Evolutionary conservation across 2,888 invertebrate genomes (phyloP).

Genomic region (Plagiodera versicolora): DNA sequence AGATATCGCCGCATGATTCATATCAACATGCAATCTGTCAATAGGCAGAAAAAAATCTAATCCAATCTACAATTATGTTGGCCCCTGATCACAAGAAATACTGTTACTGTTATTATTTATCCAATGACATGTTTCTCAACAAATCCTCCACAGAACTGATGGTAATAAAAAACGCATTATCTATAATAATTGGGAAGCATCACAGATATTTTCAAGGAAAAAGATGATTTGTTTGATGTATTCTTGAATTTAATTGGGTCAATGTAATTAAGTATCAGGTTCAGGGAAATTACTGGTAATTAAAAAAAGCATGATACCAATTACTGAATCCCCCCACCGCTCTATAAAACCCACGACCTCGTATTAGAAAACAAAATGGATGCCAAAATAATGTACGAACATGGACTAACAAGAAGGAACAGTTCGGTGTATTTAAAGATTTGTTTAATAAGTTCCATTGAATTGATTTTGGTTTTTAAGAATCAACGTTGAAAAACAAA

Average conservation of each 20-base stretch:
- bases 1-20: no score
- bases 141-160: background rate
- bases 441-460: no score
- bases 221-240: conserved; percentile 15
- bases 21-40: no score
- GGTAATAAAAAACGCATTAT: conserved; percentile 10
- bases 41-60: no score
- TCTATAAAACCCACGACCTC: background rate
- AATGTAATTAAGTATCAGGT: conserved; percentile 21
- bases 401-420: background rate
- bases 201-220: conserved; percentile 23
- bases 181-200: conserved; percentile 8
- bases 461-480: no score
- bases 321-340: background rate
- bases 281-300: conserved; percentile 10
- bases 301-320: background rate
- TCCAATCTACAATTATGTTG: background rate
- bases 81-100: no score
- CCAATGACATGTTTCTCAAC: background rate
- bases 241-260: conserved; percentile 22
- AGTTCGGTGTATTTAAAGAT: background rate
- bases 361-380: background rate
- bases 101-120: background rate
- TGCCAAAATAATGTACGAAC: conserved; percentile 1
- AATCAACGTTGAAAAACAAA: no score